A percentile compares a stretch with the other conserved stretches of the same genome.
Conservation (phyloP, 2,797 vertebrate species). For the Xenopus petersii region DNA sequence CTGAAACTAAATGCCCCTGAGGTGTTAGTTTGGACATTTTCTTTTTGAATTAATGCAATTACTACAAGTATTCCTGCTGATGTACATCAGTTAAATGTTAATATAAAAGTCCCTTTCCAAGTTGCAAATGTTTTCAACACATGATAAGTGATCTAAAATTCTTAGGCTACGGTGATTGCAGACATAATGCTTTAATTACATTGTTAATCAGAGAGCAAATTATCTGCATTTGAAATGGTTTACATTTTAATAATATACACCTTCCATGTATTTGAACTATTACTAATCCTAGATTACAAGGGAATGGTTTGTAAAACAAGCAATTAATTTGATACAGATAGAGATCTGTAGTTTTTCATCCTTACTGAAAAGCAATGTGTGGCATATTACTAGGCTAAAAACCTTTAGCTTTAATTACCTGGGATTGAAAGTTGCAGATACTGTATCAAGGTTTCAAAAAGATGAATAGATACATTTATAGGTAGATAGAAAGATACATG, state of each 20-base stretch:
- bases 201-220: conserved; percentile 54
- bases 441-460: too few relatives aligned
- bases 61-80: conserved; percentile 43
- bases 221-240: conserved; percentile 64
- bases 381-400: conserved; percentile 29
- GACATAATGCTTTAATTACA: conserved; percentile 53
- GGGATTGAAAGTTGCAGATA: too few relatives aligned
- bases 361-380: neutral
- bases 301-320: conserved; percentile 50
- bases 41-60: conserved; percentile 45
- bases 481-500: too few relatives aligned
- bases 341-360: conserved; percentile 13
- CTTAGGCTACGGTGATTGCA: conserved; percentile 45
- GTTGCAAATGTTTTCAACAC: conserved; percentile 31
- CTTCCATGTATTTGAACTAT: conserved; percentile 40
- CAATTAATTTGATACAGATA: conserved; percentile 50
- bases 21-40: conserved; percentile 32
- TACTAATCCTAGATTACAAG: conserved; percentile 53
- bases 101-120: conserved; percentile 46
- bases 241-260: conserved; percentile 43
- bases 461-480: too few relatives aligned
- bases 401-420: too few relatives aligned
- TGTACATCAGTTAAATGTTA: conserved; percentile 51
- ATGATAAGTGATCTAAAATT: conserved; percentile 43
- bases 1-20: conserved; percentile 10